phyloP scores from a whole-genome alignment of 2,113 vertebrate genomes.

The Entomyzon cyanotis region DNA sequence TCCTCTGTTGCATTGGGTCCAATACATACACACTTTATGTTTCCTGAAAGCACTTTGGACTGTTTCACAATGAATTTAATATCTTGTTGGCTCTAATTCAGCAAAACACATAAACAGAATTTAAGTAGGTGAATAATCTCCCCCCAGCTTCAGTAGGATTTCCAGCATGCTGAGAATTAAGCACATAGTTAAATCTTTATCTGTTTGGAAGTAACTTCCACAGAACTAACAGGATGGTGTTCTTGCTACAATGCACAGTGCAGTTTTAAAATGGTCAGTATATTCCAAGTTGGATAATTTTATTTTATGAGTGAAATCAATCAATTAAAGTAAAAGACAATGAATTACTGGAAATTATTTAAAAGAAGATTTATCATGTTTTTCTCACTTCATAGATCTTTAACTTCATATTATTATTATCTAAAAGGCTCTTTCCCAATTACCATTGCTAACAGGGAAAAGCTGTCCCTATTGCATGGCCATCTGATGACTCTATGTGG shows the following conservation, averaged over 20 bases:
- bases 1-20: not conserved
- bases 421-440: not conserved
- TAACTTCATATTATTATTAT: not conserved
- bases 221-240: not conserved
- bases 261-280: not conserved
- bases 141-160: not conserved
- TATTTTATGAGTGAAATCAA: not conserved
- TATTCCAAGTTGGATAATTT: not conserved
- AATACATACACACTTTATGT: not conserved
- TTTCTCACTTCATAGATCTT: not conserved
- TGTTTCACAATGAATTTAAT: not conserved
- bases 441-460: not conserved
- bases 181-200: not conserved
- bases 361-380: not conserved
- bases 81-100: not conserved
- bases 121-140: not conserved
- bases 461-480: not conserved
- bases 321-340: not conserved
- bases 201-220: not conserved
- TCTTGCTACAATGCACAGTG: not conserved
- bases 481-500: not conserved
- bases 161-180: not conserved
- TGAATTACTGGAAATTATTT: not conserved
- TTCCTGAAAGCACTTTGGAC: not conserved
- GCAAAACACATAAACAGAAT: conserved; percentile 5